Base-by-base conservation (phyloP, 2,888 invertebrate species). In the Drosophila mayaguana region DNA sequence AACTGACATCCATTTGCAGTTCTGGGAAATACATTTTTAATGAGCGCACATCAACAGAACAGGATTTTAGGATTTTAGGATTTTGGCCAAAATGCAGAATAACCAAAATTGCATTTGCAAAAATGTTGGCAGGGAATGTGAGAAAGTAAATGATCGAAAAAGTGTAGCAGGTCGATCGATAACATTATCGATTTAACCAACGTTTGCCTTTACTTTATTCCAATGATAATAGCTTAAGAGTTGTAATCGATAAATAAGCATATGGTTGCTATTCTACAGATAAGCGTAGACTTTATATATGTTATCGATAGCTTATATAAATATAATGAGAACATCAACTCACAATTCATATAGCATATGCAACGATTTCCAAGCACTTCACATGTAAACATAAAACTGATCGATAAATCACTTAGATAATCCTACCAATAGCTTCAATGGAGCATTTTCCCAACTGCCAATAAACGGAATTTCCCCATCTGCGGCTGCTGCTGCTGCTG, bases 21-120 rank as follows among this genome's bases (percentile, higher is more conserved):
- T 78, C 73, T 78, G 65, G 38, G 43, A 77, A 77, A 78, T 69
- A 61, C 32, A 65, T 77, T 54, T 73, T 69, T 76, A 62, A 77
- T 76, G 68, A 72, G 72, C 54, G 72, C 46, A 64, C 75, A 74
- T 57, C 61, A 65, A 60, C 51, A 64, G 28, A 38, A 51, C 75
- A 72, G 75, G 50, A 68, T 57, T 63, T 45, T 61, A 18, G 67
- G 42, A 61, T 53, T 56, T n/a, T n/a, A n/a, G 43, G 22, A 38
- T 34, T 42, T 38, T 70, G 61, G 40, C 25, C 54, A 46, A 63
- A 48, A 28, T 36, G 8, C 9, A 25, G 43, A 28, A 51, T 45
- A 46, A 8, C 14, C 34, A 42, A 50, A 63, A 63, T 65, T 45
- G 48, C 28, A 53, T 63, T 63, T n/a, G 12, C 34, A 16, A 28